Evolutionary conservation across 1,140 invertebrate genomes (phyloP).

Genomic region (Drosophila asahinai): DNA sequence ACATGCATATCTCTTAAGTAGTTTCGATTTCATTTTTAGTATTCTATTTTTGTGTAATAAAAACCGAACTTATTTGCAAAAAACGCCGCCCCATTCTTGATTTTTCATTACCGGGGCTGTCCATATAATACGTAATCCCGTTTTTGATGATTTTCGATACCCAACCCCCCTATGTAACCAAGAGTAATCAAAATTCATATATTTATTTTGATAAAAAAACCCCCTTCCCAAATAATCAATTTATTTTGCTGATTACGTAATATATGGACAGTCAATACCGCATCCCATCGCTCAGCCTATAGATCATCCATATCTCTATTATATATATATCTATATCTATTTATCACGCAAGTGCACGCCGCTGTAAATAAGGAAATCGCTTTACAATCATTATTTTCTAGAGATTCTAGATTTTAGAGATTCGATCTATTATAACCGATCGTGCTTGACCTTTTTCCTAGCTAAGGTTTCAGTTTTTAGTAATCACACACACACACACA

Average conservation of each 20-base stretch:
- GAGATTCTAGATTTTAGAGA: conserved; percentile 44
- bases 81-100: conserved; percentile 8
- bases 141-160: too few relatives aligned
- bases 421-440: conserved; percentile 35
- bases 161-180: too few relatives aligned
- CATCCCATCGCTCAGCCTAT: conserved; percentile 50
- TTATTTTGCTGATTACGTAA: too few relatives aligned
- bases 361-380: conserved; percentile 66
- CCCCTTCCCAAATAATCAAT: too few relatives aligned
- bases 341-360: conserved; percentile 42
- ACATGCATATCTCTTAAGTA: conserved; percentile 71
- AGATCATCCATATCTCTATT: conserved; percentile 45
- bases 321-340: conserved; percentile 29
- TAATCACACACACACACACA: conserved; percentile 7
- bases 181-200: too few relatives aligned
- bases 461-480: conserved; percentile 76
- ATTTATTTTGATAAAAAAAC: too few relatives aligned
- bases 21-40: conserved; percentile 80
- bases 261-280: neutral
- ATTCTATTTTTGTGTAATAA: conserved; percentile 80
- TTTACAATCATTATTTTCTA: conserved; percentile 71
- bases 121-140: too few relatives aligned
- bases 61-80: conserved; percentile 73
- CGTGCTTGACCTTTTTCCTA: conserved; percentile 65
- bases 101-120: neutral